These are phyloP conservation scores for Notothenia rossii DNA, from an alignment of 2,113 vertebrate genomes.

Conservation along the genomic window DNA sequence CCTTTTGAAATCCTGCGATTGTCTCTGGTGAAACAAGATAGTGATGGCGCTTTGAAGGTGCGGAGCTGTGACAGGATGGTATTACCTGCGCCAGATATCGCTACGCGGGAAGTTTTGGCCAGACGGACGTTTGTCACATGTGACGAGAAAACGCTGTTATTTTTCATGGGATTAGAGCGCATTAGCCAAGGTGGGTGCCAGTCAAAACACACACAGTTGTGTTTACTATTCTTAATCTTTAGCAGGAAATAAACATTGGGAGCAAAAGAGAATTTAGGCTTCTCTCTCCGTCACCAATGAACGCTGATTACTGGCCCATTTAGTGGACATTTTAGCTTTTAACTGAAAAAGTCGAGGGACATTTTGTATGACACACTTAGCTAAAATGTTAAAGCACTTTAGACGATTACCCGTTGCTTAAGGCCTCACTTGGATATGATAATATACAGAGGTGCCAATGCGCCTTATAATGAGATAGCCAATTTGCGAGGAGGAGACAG, in stretches of 20 bases:
- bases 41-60: constrained; percentile 72
- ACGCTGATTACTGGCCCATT: constrained; percentile 55
- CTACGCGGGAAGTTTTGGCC: constrained; percentile 53
- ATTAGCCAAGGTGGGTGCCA: constrained; percentile 72
- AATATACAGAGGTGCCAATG: constrained; percentile 46
- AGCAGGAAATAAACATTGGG: constrained; percentile 66
- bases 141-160: constrained; percentile 45
- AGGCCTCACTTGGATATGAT: constrained; percentile 49
- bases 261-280: constrained; percentile 41
- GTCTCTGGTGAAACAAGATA: constrained; percentile 80
- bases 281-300: constrained; percentile 42
- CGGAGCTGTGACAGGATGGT: constrained; percentile 63
- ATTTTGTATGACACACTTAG: constrained; percentile 51
- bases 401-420: constrained; percentile 50
- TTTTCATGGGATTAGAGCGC: constrained; percentile 70
- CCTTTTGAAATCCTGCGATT: constrained; percentile 75
- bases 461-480: constrained; percentile 57
- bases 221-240: constrained; percentile 57
- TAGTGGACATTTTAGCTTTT: constrained; percentile 55
- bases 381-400: constrained; percentile 53
- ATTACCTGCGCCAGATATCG: constrained; percentile 56
- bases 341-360: constrained; percentile 42
- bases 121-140: constrained; percentile 52
- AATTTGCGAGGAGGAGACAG: constrained; percentile 40
- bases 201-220: constrained; percentile 52